phyloP scores from a whole-genome alignment of 2,797 vertebrate genomes.

The Clarias laeviceps region DNA sequence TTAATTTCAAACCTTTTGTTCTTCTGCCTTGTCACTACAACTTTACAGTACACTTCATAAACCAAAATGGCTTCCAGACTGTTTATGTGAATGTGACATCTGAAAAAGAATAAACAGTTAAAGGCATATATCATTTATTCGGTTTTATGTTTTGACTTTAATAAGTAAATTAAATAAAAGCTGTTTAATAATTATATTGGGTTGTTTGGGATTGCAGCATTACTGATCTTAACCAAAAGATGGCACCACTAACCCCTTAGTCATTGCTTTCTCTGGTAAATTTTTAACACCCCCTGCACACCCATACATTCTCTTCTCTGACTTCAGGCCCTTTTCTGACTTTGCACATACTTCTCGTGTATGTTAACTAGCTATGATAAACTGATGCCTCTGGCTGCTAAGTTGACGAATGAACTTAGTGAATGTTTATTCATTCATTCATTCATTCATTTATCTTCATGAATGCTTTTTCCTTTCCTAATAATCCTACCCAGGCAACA shows the following conservation, averaged over 20 bases:
- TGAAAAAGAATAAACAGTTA: conserved; percentile 6
- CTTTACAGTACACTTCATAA: conserved; percentile 15
- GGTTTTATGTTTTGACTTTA: background rate
- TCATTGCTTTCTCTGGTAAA: background rate
- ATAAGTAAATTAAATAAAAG: background rate
- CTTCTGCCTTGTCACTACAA: conserved; percentile 34
- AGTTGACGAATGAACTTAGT: background rate
- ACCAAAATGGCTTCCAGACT: conserved; percentile 52
- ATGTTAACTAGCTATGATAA: background rate
- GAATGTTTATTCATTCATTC: background rate
- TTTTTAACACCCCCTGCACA: background rate
- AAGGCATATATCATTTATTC: too few relatives aligned
- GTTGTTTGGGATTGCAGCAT: background rate
- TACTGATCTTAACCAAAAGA: conserved; percentile 35
- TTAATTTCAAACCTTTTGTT: background rate
- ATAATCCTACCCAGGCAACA: background rate
- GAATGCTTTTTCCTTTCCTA: background rate
- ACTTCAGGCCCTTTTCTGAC: background rate
- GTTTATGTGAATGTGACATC: conserved; percentile 39
- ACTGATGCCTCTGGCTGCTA: background rate
- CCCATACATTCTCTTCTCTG: background rate
- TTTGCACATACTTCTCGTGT: background rate
- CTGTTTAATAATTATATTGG: background rate
- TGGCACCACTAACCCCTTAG: conserved; percentile 23
- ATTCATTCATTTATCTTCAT: background rate